Conservation (phyloP, 2,113 vertebrate species). For the Dendrocopos noguchii region DNA sequence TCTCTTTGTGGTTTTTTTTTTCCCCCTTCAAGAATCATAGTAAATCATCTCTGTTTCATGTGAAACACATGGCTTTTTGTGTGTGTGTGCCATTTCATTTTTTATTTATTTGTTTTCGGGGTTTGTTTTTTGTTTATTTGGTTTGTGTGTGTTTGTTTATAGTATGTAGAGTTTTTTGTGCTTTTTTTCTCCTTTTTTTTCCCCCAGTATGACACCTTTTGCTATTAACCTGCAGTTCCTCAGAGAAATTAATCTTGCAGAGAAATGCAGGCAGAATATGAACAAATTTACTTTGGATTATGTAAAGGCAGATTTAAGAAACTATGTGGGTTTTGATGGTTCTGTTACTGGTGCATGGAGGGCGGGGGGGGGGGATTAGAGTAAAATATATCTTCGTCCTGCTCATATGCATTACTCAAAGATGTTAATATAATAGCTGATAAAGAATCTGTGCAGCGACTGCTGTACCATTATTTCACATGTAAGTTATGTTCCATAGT, state of each 20-base stretch:
- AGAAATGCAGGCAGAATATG: not conserved
- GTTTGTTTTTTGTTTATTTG: not conserved
- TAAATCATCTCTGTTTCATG: not conserved
- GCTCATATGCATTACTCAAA: slow-evolving; percentile 3
- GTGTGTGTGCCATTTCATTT: not conserved
- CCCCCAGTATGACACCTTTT: not conserved
- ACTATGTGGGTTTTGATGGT: not conserved
- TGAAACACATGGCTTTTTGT: not conserved
- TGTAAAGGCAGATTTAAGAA: not conserved
- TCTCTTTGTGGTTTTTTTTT: not conserved
- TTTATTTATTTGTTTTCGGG: not conserved
- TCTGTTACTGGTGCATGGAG: not conserved
- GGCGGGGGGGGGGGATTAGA: not conserved
- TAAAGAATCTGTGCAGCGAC: not conserved
- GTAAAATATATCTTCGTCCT: slow-evolving; percentile 1
- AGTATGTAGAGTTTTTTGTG: too few species aligned
- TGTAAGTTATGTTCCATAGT: not conserved
- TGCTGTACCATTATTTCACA: not conserved
- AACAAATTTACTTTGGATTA: not conserved
- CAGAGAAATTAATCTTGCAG: not conserved
- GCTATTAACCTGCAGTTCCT: not conserved
- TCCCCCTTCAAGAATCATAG: not conserved
- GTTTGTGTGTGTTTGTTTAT: not conserved
- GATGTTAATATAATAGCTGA: not conserved
- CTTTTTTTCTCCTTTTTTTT: not conserved